Percentiles rank a stretch among this genome's conserved stretches.
Evolutionary conservation across 2,797 vertebrate genomes (phyloP).

Genomic region (Sciaenops ocellatus): DNA sequence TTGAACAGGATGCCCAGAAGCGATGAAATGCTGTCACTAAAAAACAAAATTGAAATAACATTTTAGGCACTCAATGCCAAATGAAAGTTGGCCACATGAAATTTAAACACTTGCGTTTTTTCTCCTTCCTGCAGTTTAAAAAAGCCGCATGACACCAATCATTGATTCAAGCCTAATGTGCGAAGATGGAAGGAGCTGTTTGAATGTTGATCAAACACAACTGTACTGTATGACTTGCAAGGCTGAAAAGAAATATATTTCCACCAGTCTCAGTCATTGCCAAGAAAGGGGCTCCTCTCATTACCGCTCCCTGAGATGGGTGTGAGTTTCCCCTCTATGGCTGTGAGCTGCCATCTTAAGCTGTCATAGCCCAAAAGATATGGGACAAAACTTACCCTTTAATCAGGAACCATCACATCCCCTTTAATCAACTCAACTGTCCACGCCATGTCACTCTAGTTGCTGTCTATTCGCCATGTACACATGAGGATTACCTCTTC

Average conservation of each 20-base stretch:
- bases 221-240: slow-evolving; percentile 60
- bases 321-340: slow-evolving; percentile 65
- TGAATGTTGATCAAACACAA: slow-evolving; percentile 81
- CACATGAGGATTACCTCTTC: slow-evolving; percentile 71
- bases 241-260: slow-evolving; percentile 70
- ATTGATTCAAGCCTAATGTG: slow-evolving; percentile 68
- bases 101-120: slow-evolving; percentile 62
- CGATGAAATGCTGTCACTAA: slow-evolving; percentile 45
- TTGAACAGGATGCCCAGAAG: slow-evolving; percentile 56
- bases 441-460: slow-evolving; percentile 68
- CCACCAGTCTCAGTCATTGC: slow-evolving; percentile 62
- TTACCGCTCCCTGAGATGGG: slow-evolving; percentile 73
- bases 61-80: slow-evolving; percentile 57
- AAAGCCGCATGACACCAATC: slow-evolving; percentile 69
- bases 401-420: slow-evolving; percentile 79
- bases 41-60: slow-evolving; percentile 65
- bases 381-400: slow-evolving; percentile 80
- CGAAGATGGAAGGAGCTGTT: slow-evolving; percentile 66
- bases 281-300: slow-evolving; percentile 73
- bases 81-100: slow-evolving; percentile 62
- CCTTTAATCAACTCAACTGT: slow-evolving; percentile 80
- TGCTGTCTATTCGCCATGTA: slow-evolving; percentile 55
- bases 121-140: slow-evolving; percentile 42
- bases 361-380: slow-evolving; percentile 82
- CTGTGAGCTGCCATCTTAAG: slow-evolving; percentile 81